Evolutionary conservation across 2,888 invertebrate genomes (phyloP), one percentile per base, ranked within the genome.

Genomic region (Helleia helle): DNA sequence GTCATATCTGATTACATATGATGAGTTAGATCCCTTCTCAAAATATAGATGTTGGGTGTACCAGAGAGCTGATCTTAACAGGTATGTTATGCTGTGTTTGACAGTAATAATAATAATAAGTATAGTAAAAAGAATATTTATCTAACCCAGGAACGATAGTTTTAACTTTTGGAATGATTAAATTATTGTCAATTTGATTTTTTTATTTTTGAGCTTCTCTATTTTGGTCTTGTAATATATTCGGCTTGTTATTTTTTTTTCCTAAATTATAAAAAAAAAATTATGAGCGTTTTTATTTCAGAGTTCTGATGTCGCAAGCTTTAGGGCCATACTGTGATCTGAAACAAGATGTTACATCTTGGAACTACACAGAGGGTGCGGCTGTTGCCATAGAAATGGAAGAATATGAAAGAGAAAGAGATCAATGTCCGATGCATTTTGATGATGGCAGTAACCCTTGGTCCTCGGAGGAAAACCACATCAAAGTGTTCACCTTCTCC

Each of bases 11-110:
- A 93, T 99, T 41, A 99, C 98, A 0, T 97, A 93, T 69, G 98
- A 99, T 68, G 96, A 96, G 65, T 87, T 97, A 57, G 98, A 99
- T 86, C 95, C 98, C 0, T 93, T 95, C 60, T 96, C 96, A 2
- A 95, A 93, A 68, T 99, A 97, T 70, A 90, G 97, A 57, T 99
- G 98, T 69, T 99, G 98, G 98, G 97, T 97, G 28, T 98, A 97
- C 74, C 97, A 98, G 71, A 87, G 98, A 59, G 92, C 96, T 36
- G 97, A 97, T 87, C 87, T 97, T 52, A 97, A 97, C 63, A 67
- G 91, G 98, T 57, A 83, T 91, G 8, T 90, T 92, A n/a, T n/a
- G n/a, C n/a, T n/a, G n/a, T n/a, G n/a, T n/a, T n/a, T n/a, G n/a
- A n/a, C n/a, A n/a, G n/a, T n/a, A n/a, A n/a, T n/a, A n/a, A n/a